Conservation (phyloP, 2,113 vertebrate genomes). For the Chamaetylas fuelleborni region DNA sequence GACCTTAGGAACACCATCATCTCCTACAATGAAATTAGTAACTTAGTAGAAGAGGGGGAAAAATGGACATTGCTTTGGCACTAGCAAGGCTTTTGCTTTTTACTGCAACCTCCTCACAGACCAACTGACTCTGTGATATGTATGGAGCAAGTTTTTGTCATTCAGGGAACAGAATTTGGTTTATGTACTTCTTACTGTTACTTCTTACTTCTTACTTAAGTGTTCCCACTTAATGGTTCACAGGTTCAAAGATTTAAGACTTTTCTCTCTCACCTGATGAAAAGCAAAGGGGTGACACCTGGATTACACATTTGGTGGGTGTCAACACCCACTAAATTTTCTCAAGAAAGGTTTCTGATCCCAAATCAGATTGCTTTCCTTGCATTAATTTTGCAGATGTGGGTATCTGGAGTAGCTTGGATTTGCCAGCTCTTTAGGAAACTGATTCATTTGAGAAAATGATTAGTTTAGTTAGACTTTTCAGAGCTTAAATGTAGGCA, state of each 20-base stretch:
- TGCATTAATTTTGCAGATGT: not conserved
- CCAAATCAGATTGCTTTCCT: not conserved
- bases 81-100: not conserved
- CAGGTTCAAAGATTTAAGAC: not conserved
- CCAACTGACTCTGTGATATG: not conserved
- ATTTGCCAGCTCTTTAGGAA: not conserved
- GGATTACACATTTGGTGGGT: not conserved
- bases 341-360: not conserved
- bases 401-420: not conserved
- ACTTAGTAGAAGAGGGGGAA: not conserved
- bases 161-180: not conserved
- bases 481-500: not conserved
- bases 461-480: not conserved
- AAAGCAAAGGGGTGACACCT: not conserved
- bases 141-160: not conserved
- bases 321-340: not conserved
- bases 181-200: not conserved
- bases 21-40: not conserved
- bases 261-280: not conserved
- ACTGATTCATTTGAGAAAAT: not conserved
- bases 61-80: not conserved
- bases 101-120: not conserved
- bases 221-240: not conserved
- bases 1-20: not conserved
- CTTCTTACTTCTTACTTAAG: not conserved